A percentile compares a stretch with the other conserved stretches of the same genome.
Conservation (phyloP, 2,797 vertebrate genomes). For the Pangasius mekongensis region DNA sequence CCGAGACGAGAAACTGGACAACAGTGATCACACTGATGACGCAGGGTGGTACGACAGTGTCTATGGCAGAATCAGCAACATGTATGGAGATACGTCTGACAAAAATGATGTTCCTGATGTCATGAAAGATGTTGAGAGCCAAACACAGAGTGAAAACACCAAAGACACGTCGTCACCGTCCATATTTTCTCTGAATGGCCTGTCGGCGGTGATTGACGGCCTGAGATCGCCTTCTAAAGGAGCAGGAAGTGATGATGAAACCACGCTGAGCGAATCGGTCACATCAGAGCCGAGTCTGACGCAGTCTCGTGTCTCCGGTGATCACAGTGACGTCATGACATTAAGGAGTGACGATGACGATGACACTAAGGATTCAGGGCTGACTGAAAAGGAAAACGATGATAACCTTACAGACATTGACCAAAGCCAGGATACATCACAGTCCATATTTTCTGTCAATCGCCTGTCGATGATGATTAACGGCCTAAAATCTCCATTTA, state of each 20-base stretch:
- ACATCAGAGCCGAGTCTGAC: background rate
- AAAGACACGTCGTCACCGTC: slow-evolving; percentile 45
- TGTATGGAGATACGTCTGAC: background rate
- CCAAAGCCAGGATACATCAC: background rate
- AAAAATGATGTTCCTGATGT: slow-evolving; percentile 14
- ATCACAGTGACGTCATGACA: background rate
- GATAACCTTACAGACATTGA: background rate
- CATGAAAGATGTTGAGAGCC: slow-evolving; percentile 28
- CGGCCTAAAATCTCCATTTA: background rate
- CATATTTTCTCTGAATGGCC: slow-evolving; percentile 57
- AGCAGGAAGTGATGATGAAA: slow-evolving; percentile 36
- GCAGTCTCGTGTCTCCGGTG: background rate
- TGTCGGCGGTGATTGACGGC: slow-evolving; percentile 41
- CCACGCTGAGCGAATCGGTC: background rate
- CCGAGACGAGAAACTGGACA: background rate
- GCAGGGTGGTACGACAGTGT: background rate
- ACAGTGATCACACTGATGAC: too few species aligned
- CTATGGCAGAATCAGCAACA: background rate
- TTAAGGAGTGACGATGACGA: background rate
- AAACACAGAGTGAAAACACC: slow-evolving; percentile 14
- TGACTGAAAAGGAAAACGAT: background rate
- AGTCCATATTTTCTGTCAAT: background rate
- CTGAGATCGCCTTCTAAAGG: slow-evolving; percentile 50
- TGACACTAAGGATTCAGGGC: background rate
- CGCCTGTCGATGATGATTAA: background rate